Base-by-base conservation (phyloP, 2,888 invertebrate genomes). In the Synergus itoensis region DNA sequence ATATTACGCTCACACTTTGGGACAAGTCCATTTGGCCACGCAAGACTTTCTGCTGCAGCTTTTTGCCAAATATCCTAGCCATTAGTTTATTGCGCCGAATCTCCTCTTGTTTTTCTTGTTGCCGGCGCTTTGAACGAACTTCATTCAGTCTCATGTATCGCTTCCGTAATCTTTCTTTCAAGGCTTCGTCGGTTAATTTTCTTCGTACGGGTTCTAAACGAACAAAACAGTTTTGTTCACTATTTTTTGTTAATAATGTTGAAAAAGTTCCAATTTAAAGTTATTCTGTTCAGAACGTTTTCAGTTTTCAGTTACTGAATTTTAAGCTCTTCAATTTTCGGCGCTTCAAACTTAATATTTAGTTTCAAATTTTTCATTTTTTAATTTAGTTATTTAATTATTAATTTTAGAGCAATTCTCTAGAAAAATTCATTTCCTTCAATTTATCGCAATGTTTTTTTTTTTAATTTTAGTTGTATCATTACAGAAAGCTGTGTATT, bases 61-160 rank as follows among this genome's bases (percentile, higher is more conserved):
- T 96, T 95, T 94, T 95, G 89, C 96, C 96, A 91, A 97, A 97
- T 80, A 96, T 93, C 90, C 95, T 94, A 1, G 95, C 95, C 94
- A 97, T 95, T 43, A 97, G 91, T 85, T 95, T 94, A 92, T 97
- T 97, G 11, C 95, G 95, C 85, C 94, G 94, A 69, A 92, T 89
- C 76, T 93, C 91, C 86, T 95, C 94, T 84, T 95, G 94, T 78
- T 93, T 94, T 75, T 94, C 94, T 83, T 94, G 94, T 80, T 91
- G 90, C 36, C 85, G 88, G 8, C 88, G 86, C 87, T 95, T 96
- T 81, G 94, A 93, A 80, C 95, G 92, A 2, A 96, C 95, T 93
- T 97, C 97, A 0, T 96, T 95, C 81, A 97, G 92, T 40, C 94
- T 94, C 87, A 94, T 94, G 90, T 96, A 97, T 82, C 95, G 94